Evolutionary conservation across 2,797 vertebrate species (phyloP).

Genomic region (Sarcophilus harrisii): DNA sequence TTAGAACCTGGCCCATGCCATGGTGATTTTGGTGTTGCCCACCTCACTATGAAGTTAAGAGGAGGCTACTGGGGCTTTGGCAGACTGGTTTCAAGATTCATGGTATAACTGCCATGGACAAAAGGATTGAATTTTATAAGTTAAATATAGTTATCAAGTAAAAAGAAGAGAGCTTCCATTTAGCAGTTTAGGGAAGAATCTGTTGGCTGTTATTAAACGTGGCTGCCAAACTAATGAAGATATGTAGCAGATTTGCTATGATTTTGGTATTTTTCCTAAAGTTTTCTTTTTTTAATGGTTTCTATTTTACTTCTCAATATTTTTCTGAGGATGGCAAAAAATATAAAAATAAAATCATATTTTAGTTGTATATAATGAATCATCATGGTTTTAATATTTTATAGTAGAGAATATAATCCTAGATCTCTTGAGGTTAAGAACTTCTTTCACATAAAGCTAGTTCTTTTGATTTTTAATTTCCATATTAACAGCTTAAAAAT

Average conservation of each 20-base stretch:
- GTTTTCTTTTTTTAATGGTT: neutral
- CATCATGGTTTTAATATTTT: neutral
- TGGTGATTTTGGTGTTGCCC: neutral
- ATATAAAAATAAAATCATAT: conserved; percentile 7
- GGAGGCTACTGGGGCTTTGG: neutral
- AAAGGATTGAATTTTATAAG: neutral
- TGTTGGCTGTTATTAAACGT: neutral
- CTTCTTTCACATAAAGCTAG: neutral
- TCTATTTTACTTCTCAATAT: neutral
- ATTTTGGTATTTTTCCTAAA: conserved; percentile 33
- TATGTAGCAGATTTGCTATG: conserved; percentile 8
- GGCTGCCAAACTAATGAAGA: neutral
- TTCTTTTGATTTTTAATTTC: conserved; percentile 43
- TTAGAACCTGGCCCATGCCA: neutral
- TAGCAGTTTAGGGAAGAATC: neutral
- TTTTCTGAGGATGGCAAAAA: conserved; percentile 33
- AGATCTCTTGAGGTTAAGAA: neutral
- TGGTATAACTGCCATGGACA: neutral
- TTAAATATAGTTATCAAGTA: neutral
- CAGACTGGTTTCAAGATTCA: conserved; percentile 7
- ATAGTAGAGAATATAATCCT: conserved; percentile 10
- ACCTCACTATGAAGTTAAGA: neutral
- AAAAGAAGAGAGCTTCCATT: neutral
- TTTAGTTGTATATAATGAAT: conserved; percentile 34
- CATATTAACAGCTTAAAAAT: conserved; percentile 13